Percentiles rank a stretch among this genome's conserved stretches.
phyloP scores from a whole-genome alignment of 1,140 invertebrate species.

The Coelopa frigida region DNA sequence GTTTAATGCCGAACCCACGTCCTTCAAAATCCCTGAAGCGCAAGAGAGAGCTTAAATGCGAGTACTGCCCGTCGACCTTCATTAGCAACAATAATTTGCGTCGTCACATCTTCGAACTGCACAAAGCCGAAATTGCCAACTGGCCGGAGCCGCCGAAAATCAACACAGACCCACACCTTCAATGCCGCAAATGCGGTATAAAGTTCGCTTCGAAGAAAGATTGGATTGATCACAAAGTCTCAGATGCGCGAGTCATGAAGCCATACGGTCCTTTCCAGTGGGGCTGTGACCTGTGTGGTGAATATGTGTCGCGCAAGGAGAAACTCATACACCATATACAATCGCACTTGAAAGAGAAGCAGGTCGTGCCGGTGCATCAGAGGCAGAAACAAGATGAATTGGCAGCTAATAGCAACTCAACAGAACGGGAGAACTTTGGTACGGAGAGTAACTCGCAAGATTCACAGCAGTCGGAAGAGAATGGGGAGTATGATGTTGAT shows the following conservation, averaged over 20 bases:
- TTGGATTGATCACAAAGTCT: constrained; percentile 43
- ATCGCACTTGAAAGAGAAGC: constrained; percentile 38
- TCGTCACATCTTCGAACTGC: constrained; percentile 41
- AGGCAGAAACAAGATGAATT: constrained; percentile 7
- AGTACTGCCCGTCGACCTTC: constrained; percentile 43
- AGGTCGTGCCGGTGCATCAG: constrained; percentile 29
- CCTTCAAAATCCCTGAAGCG: constrained; percentile 32
- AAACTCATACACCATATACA: constrained; percentile 42
- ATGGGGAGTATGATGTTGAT: not conserved
- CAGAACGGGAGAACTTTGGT: not conserved
- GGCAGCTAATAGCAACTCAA: not conserved
- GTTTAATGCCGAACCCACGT: constrained; percentile 36
- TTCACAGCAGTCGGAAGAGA: constrained; percentile 1
- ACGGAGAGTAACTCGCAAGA: constrained; percentile 11
- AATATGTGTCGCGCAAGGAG: constrained; percentile 41
- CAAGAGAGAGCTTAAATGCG: constrained; percentile 40
- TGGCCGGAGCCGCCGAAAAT: constrained; percentile 33
- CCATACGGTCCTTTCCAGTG: constrained; percentile 42
- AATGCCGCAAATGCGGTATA: constrained; percentile 31
- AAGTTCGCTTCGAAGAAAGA: constrained; percentile 31
- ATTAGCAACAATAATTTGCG: constrained; percentile 42
- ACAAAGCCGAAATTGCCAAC: constrained; percentile 40
- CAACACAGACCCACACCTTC: constrained; percentile 24
- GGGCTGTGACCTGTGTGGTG: constrained; percentile 42
- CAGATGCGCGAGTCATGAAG: constrained; percentile 34